Conservation (phyloP, 2,113 vertebrate species). For the Pagrus major region DNA sequence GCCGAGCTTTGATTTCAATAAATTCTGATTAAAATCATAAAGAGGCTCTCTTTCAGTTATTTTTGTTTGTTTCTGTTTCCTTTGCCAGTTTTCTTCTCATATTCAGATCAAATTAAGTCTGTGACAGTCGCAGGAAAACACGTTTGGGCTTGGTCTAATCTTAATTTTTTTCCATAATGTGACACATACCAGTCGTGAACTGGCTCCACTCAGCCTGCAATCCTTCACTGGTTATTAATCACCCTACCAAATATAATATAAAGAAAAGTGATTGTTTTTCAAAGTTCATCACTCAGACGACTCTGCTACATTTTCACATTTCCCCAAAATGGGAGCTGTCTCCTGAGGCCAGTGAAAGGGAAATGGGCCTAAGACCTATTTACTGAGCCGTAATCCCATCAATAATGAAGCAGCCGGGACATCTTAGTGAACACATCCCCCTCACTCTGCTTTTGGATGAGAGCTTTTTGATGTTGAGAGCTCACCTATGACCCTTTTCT, state of each 20-base stretch:
- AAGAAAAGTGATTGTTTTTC: conserved; percentile 61
- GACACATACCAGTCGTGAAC: conserved; percentile 9
- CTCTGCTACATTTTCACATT: conserved; percentile 44
- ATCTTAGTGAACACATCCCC: conserved; percentile 63
- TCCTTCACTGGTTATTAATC: conserved; percentile 56
- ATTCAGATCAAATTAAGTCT: not conserved
- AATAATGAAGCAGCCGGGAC: conserved; percentile 81
- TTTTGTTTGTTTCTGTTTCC: not conserved
- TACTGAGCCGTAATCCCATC: conserved; percentile 80
- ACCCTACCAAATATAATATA: conserved; percentile 49
- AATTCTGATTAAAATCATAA: conserved; percentile 19
- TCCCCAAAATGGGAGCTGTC: conserved; percentile 63
- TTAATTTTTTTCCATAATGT: not conserved
- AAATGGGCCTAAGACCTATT: conserved; percentile 77
- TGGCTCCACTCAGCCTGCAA: conserved; percentile 22
- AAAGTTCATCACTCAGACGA: conserved; percentile 57
- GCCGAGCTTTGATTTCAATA: not conserved
- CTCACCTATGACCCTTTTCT: conserved; percentile 45
- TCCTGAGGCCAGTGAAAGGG: conserved; percentile 55
- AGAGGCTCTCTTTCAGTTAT: not conserved
- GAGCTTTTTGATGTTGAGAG: conserved; percentile 67
- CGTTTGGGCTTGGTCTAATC: not conserved
- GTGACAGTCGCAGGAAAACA: conserved; percentile 9
- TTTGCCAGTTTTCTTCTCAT: not conserved
- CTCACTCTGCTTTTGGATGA: conserved; percentile 69